Conservation (phyloP, 2,113 vertebrate genomes). For the Mobula birostris region DNA sequence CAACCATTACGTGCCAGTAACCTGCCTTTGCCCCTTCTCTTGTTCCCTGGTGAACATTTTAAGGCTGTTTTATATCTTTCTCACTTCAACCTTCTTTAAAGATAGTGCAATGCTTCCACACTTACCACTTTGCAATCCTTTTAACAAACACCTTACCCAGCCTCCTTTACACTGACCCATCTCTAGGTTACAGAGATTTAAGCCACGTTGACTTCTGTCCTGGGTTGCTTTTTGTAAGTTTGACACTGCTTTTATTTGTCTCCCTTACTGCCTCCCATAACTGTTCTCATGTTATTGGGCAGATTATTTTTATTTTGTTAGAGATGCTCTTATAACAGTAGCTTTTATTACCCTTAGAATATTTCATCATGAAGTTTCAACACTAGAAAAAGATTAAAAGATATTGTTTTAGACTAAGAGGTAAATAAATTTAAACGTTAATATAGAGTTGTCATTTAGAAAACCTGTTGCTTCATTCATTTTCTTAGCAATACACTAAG, state of each 20-base stretch:
- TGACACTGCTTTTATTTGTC: not conserved
- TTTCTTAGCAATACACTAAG: not conserved
- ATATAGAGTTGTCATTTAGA: not conserved
- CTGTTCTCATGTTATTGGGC: not conserved
- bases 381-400: not conserved
- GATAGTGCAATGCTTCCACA: not conserved
- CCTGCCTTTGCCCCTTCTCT: no score
- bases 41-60: not conserved
- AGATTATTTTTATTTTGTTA: not conserved
- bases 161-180: not conserved
- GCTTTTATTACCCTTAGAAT: not conserved
- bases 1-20: no score
- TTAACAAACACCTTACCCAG: not conserved
- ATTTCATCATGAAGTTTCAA: not conserved
- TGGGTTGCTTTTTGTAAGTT: not conserved
- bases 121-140: not conserved
- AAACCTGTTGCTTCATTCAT: not conserved
- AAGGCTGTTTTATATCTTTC: not conserved
- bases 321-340: not conserved
- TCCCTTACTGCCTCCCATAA: not conserved
- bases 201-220: not conserved
- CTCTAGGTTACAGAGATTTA: not conserved
- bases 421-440: not conserved
- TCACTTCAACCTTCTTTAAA: not conserved
- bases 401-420: not conserved